Conservation (phyloP, 2,113 vertebrate species). For the Phalacrocorax brasilianus region DNA sequence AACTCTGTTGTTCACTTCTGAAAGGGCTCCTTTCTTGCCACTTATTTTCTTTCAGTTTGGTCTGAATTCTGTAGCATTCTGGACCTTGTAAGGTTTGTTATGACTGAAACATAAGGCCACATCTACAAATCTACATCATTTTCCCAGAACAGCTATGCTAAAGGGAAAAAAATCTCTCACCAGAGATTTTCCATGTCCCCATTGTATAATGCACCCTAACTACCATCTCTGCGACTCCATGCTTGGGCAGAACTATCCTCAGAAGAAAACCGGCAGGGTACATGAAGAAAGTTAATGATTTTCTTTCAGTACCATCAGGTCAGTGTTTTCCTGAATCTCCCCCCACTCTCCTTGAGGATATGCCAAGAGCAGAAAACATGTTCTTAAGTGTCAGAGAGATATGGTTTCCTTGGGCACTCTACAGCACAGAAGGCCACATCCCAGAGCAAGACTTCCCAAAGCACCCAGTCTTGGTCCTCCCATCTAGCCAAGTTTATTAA, state of each 20-base stretch:
- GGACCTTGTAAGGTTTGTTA: neutral
- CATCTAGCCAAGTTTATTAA: neutral
- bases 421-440: neutral
- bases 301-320: neutral
- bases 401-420: neutral
- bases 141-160: neutral
- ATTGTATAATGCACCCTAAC: neutral
- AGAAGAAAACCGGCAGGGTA: neutral
- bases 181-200: neutral
- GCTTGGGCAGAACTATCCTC: neutral
- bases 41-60: neutral
- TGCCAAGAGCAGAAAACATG: neutral
- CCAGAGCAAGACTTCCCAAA: neutral
- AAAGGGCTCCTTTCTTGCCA: neutral
- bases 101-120: neutral
- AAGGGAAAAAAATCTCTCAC: neutral
- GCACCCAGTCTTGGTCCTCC: neutral
- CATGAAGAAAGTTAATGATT: neutral
- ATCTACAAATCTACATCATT: neutral
- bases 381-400: no score
- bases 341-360: neutral
- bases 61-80: neutral
- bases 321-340: neutral
- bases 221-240: fast-evolving
- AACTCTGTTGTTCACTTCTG: neutral